Conservation (phyloP, 1,140 invertebrate species). For the Drosophila setifemur region DNA sequence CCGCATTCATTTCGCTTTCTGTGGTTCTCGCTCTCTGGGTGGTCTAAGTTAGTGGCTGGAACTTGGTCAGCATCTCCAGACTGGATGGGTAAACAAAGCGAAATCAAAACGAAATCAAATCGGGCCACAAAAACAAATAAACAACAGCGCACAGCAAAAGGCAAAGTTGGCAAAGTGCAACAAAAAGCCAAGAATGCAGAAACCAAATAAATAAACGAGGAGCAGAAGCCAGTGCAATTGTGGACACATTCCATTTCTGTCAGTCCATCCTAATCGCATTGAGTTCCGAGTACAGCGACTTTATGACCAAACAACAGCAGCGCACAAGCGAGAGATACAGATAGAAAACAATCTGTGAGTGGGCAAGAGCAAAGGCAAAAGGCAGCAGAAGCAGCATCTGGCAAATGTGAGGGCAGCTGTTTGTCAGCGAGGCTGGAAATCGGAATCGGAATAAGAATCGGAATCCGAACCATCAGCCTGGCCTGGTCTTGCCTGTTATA, state of each 20-base stretch:
- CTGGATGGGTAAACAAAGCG: slow-evolving; percentile 2
- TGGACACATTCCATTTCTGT: not conserved
- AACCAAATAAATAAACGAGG: slow-evolving; percentile 19
- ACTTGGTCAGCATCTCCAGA: slow-evolving; percentile 11
- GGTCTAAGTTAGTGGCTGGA: not conserved
- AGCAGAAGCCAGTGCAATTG: not conserved
- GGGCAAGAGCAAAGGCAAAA: slow-evolving; percentile 12
- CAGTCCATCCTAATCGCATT: not conserved
- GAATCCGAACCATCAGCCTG: not conserved
- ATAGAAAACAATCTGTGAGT: slow-evolving; percentile 63
- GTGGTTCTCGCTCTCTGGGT: slow-evolving; percentile 4
- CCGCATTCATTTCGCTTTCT: not conserved
- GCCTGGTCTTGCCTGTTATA: slow-evolving; percentile 10
- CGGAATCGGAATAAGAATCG: not conserved
- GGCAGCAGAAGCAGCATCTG: slow-evolving; percentile 41
- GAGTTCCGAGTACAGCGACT: slow-evolving; percentile 16
- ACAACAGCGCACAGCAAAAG: not conserved
- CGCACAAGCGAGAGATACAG: slow-evolving; percentile 30
- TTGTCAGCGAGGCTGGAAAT: slow-evolving; percentile 18
- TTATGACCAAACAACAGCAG: not conserved
- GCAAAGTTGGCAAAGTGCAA: not conserved
- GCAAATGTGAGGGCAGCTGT: slow-evolving; percentile 72
- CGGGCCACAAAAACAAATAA: slow-evolving; percentile 19
- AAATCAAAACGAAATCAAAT: slow-evolving; percentile 1
- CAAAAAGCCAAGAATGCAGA: not conserved